A percentile compares a stretch with the other conserved stretches of the same genome.
phyloP scores from a whole-genome alignment of 2,797 vertebrate genomes.

The Heteromormyrus szaboi region DNA sequence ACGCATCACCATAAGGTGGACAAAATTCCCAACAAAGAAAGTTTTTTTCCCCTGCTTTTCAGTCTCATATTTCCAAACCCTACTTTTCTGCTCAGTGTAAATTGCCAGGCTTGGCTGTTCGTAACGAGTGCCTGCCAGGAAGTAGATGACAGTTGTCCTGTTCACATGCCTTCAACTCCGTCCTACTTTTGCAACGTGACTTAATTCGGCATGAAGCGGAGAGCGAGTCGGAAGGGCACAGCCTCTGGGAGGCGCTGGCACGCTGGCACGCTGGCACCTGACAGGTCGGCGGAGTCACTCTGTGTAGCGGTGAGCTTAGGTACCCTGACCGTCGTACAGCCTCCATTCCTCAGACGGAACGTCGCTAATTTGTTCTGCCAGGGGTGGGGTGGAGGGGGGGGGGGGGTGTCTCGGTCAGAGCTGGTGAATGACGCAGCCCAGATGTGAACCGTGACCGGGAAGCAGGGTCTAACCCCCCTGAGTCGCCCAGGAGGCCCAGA shows the following conservation, averaged over 20 bases:
- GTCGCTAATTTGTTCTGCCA: not conserved
- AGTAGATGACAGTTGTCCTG: not conserved
- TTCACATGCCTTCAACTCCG: too few relatives aligned
- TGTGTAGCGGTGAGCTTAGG: too few relatives aligned
- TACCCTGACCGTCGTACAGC: too few relatives aligned
- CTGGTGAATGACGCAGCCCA: not conserved
- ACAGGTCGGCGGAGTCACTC: not conserved
- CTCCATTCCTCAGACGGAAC: not conserved
- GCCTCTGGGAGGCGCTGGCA: fast-evolving
- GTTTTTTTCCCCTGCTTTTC: not conserved
- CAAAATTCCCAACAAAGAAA: slow-evolving; percentile 43
- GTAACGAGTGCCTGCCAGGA: not conserved
- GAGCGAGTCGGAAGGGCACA: too few relatives aligned
- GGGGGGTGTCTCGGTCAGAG: not conserved
- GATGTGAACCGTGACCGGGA: slow-evolving; percentile 4
- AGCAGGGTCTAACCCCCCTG: not conserved
- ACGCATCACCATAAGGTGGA: slow-evolving; percentile 37
- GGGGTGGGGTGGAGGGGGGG: not conserved
- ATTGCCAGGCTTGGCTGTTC: not conserved
- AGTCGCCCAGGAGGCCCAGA: not conserved
- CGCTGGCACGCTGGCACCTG: not conserved
- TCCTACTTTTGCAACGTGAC: too few relatives aligned
- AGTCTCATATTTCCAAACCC: not conserved
- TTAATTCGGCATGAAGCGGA: not conserved
- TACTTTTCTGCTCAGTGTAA: not conserved